Conservation (phyloP, 2,113 vertebrate species). For the Brienomyrus longianalis region DNA sequence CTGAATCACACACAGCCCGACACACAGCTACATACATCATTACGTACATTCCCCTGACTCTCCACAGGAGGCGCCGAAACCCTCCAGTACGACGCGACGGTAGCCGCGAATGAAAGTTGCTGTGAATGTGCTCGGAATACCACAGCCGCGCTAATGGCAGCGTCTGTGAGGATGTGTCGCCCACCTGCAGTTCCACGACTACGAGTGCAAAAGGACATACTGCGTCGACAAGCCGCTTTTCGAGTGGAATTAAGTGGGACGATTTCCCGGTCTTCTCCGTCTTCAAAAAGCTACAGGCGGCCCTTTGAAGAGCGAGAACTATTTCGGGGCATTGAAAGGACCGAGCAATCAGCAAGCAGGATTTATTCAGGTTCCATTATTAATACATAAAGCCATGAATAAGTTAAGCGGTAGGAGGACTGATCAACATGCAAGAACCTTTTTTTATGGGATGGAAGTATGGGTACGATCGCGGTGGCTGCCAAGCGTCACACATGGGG, state of each 20-base stretch:
- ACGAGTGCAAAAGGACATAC: neutral
- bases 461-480: neutral
- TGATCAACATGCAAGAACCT: constrained; percentile 10
- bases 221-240: neutral
- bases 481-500: neutral
- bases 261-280: neutral
- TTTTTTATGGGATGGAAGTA: neutral
- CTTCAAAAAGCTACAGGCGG: neutral
- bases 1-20: neutral
- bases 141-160: neutral
- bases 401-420: constrained; percentile 8
- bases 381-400: constrained; percentile 14
- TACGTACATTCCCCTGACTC: neutral
- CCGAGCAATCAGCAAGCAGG: constrained; percentile 2
- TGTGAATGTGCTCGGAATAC: neutral
- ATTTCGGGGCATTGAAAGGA: neutral
- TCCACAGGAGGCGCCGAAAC: neutral
- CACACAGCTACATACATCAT: neutral
- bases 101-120: neutral
- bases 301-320: neutral
- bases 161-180: neutral
- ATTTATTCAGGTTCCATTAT: constrained; percentile 18
- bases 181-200: neutral
- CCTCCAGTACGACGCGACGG: neutral
- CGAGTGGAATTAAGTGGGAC: neutral